Conservation (phyloP, 1,140 invertebrate genomes). For the Argopecten irradians region DNA sequence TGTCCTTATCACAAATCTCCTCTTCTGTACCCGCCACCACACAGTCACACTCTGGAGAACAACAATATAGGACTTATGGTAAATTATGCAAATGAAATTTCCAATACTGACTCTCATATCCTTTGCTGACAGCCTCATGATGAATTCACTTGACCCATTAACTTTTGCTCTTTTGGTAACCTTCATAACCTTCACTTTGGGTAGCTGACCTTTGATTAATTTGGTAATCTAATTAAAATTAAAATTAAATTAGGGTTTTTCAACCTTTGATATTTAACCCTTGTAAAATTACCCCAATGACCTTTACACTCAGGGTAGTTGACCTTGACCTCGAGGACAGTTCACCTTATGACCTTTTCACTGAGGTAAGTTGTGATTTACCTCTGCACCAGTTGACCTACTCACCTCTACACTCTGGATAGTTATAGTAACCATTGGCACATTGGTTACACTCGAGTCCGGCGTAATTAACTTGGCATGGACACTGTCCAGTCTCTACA, state of each 20-base stretch:
- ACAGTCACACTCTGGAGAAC: conserved; percentile 91
- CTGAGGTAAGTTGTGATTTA: background rate
- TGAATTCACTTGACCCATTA: background rate
- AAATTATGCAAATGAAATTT: background rate
- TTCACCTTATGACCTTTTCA: background rate
- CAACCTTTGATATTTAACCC: background rate
- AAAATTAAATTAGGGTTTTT: too few relatives aligned
- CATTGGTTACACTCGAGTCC: conserved; percentile 92
- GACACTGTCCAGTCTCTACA: conserved; percentile 90
- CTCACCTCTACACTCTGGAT: conserved; percentile 93
- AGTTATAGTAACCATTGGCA: conserved; percentile 92
- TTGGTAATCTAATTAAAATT: too few relatives aligned
- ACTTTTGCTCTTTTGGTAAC: background rate
- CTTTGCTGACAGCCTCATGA: too few relatives aligned
- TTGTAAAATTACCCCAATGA: background rate
- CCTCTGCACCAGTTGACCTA: conserved; percentile 61
- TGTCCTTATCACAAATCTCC: conserved; percentile 90
- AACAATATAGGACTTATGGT: conserved; percentile 22
- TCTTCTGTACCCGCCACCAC: conserved; percentile 90
- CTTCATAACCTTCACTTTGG: background rate
- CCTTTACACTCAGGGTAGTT: background rate
- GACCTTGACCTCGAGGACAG: background rate
- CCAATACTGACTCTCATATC: background rate
- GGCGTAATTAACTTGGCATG: conserved; percentile 91
- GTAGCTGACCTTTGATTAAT: background rate